Evolutionary conservation across 2,797 vertebrate species (phyloP), one percentile per base, ranked within the genome.

Genomic region (Nannoperca obscura): DNA sequence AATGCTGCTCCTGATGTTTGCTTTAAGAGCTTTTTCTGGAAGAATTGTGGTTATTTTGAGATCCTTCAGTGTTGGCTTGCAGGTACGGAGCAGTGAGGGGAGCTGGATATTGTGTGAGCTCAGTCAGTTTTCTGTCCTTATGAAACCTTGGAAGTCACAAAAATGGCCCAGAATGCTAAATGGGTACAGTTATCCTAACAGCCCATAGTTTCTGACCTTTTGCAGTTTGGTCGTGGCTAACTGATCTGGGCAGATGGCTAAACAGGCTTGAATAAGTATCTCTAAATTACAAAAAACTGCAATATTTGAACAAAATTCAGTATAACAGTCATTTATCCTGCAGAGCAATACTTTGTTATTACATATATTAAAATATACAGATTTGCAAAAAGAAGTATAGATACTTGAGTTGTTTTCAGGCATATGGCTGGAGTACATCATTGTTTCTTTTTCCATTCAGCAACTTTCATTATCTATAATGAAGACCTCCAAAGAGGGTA

Each of bases 171-270:
- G 40, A 52, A 82, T 64, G 32, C 69, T 32, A 71, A 63, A 83
- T 69, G 52, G 59, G 53, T 65, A 69, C 80, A 82, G 68, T 83
- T 67, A 69, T 83, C 57, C 57, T 61, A 71, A 71, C 50, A 78
- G 71, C 24, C 42, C 24, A 3, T 40, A 46, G 58, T 79, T 76
- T 78, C 60, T 89, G 83, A 86, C 77, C 83, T 89, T 80, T 81
- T 55, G 15, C 42, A 63, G 57, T 67, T 77, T 52, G 71, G 81
- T 79, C 78, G 74, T 74, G 30, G 50, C n/a, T 83, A 86, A 86
- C 81, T 88, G 61, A 75, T 67, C 82, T 74, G 60, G 63, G 69
- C 81, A 85, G 77, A 80, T 78, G 63, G 64, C 54, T 7, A 46
- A 77, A 84, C 22, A 53, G 38, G 11, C 73, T 65, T 14, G 11